Evolutionary conservation across 1,140 invertebrate genomes (phyloP).

Genomic region (Grapholita molesta): DNA sequence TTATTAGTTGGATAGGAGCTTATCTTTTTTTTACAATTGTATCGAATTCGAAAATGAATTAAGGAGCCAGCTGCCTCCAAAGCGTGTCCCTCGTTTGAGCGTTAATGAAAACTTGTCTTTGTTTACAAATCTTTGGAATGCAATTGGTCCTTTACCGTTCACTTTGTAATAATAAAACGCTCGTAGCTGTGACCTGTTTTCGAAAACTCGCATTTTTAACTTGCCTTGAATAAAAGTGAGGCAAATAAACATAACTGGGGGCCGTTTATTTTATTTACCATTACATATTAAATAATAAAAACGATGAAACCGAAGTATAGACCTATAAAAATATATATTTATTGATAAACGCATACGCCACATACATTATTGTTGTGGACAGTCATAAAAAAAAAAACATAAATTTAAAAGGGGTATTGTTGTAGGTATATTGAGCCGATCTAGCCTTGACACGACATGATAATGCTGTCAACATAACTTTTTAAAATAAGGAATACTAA

Average conservation of each 20-base stretch:
- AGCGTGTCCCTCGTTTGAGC: not conserved
- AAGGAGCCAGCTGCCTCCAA: not conserved
- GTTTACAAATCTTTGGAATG: not conserved
- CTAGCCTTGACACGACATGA: too few species aligned
- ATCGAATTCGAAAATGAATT: not conserved
- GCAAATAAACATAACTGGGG: too few species aligned
- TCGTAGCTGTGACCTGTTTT: not conserved
- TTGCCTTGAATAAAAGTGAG: not conserved
- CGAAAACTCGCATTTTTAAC: not conserved
- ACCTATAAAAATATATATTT: not conserved
- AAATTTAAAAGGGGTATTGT: too few species aligned
- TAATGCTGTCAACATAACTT: too few species aligned
- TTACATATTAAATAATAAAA: too few species aligned
- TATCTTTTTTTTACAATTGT: too few species aligned
- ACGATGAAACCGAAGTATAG: not conserved
- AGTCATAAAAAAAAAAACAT: too few species aligned
- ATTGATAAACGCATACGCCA: too few species aligned
- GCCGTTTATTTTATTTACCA: too few species aligned
- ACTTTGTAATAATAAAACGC: not conserved
- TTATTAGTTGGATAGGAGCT: not conserved
- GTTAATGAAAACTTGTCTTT: slow-evolving; percentile 4
- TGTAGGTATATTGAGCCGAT: too few species aligned
- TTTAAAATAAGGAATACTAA: too few species aligned
- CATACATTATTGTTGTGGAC: too few species aligned
- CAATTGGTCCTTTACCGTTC: not conserved